phyloP scores from a whole-genome alignment of 1,140 invertebrate genomes.

The Sinonovacula constricta region DNA sequence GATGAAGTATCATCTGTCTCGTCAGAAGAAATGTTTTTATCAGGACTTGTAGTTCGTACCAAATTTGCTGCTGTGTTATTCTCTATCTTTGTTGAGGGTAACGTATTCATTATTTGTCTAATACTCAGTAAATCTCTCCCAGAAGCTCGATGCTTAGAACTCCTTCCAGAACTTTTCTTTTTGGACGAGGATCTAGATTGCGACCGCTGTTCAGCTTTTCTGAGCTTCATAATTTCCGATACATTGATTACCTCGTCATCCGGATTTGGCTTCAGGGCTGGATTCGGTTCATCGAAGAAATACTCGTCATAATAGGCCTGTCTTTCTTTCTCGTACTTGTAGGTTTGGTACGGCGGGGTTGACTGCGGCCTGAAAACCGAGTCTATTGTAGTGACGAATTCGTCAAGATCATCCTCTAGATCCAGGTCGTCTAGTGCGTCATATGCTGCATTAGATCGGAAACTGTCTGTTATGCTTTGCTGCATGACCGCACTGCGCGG shows the following conservation, averaged over 20 bases:
- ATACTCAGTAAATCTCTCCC: not conserved
- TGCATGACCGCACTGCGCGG: not conserved
- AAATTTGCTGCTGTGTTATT: too few relatives aligned
- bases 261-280: not conserved
- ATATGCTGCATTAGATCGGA: too few relatives aligned
- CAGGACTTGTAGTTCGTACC: too few relatives aligned
- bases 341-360: not conserved
- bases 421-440: too few relatives aligned
- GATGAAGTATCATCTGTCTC: too few relatives aligned
- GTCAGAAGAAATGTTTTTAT: too few relatives aligned
- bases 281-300: constrained; percentile 38
- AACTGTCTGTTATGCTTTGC: too few relatives aligned
- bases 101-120: not conserved
- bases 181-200: not conserved
- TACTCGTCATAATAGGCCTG: constrained; percentile 38
- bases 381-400: too few relatives aligned
- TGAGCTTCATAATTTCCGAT: constrained; percentile 24
- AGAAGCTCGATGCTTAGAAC: not conserved
- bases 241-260: constrained; percentile 32
- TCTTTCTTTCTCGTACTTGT: not conserved
- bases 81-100: not conserved
- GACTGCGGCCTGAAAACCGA: not conserved
- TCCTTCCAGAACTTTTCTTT: not conserved
- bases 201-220: not conserved
- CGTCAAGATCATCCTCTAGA: too few relatives aligned